A percentile compares a stretch with the other conserved stretches of the same genome.
Conservation (phyloP, 2,113 vertebrate genomes). For the Heloderma charlesbogerti region DNA sequence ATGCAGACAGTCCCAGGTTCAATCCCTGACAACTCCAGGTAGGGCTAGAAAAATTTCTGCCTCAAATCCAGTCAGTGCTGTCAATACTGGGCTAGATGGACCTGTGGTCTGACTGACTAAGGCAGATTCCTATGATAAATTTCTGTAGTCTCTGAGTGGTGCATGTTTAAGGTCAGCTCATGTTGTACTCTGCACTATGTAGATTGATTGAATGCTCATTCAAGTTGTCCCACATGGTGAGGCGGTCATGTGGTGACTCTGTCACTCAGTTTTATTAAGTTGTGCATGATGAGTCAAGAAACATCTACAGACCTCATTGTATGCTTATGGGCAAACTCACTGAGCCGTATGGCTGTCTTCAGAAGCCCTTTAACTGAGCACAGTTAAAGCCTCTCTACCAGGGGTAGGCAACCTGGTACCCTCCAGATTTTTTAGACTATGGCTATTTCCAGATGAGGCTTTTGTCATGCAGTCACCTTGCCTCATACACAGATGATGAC, state of each 20-base stretch:
- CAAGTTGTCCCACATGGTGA: not conserved
- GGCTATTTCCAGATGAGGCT: too few species aligned
- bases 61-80: too few species aligned
- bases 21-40: too few species aligned
- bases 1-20: too few species aligned
- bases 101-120: too few species aligned
- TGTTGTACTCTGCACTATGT: not conserved
- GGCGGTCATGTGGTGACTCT: not conserved
- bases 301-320: not conserved
- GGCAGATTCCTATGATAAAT: not conserved
- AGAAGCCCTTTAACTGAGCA: not conserved
- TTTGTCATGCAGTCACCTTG: too few species aligned
- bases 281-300: not conserved
- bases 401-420: too few species aligned
- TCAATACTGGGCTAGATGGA: too few species aligned
- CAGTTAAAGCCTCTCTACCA: too few species aligned
- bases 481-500: too few species aligned
- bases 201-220: not conserved
- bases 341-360: not conserved
- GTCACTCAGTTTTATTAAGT: not conserved
- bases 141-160: not conserved
- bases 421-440: too few species aligned
- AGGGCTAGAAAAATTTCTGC: too few species aligned
- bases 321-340: not conserved
- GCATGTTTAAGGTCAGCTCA: not conserved